Conservation (phyloP, 2,888 invertebrate genomes). For the Leptinotarsa juncta region DNA sequence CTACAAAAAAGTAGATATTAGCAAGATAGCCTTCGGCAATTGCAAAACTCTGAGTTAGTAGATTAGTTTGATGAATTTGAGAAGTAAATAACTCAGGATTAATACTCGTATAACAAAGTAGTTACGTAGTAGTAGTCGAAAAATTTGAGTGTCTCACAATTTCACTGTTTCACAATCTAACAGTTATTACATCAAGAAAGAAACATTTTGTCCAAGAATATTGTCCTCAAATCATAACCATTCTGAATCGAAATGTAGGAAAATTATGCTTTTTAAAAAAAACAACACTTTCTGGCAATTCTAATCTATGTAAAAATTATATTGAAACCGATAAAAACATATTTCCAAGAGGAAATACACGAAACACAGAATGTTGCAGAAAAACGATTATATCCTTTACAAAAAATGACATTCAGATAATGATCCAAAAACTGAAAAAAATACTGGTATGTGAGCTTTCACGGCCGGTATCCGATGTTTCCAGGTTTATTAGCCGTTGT, state of each 20-base stretch:
- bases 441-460: too few relatives aligned
- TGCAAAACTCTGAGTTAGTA: constrained; percentile 1
- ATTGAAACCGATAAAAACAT: too few relatives aligned
- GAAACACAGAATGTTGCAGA: too few relatives aligned
- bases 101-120: background rate
- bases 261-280: background rate
- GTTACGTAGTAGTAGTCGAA: constrained; percentile 8
- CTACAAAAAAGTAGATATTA: constrained; percentile 20
- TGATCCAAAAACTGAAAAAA: too few relatives aligned
- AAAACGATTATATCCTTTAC: too few relatives aligned
- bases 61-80: constrained; percentile 4
- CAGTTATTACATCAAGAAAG: background rate
- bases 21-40: constrained; percentile 1
- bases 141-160: background rate
- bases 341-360: too few relatives aligned
- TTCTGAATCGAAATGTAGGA: background rate
- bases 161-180: background rate
- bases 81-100: constrained; percentile 7
- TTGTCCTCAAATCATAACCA: background rate
- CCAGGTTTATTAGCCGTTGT: too few relatives aligned
- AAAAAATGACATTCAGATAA: too few relatives aligned
- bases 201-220: background rate
- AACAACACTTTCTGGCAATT: too few relatives aligned
- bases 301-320: too few relatives aligned
- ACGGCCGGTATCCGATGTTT: too few relatives aligned